Evolutionary conservation across 2,888 invertebrate species (phyloP), one percentile per base, ranked within the genome.

Genomic region (Pseudococcus viburni): DNA sequence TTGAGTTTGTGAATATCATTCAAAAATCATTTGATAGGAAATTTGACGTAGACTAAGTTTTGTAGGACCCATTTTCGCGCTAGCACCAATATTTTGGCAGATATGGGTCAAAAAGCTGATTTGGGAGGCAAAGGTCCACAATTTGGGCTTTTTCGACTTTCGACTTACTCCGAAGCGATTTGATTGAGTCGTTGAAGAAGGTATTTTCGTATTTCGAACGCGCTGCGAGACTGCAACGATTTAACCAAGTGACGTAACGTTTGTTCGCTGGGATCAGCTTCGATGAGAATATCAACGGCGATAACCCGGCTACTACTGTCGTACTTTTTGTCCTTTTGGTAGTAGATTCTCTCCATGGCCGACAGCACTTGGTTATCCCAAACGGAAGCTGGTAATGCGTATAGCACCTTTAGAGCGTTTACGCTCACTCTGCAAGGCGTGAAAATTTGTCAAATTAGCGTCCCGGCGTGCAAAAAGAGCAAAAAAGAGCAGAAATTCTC

Each of bases 241-340:
- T 92, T 90, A 0, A 95, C 90, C 11, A 95, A 90, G 12, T 93
- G 91, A 48, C 91, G 91, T 51, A 96, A 90, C 42, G 94, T 93
- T 12, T 93, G 92, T 22, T 93, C 92, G 11, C 92, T 92, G 0
- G 94, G 94, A 46, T 93, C 91, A 86, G 93, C 92, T 88, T 94
- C 93, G 5, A 96, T 92, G 17, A 96, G 91, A 11, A 96, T 92
- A 90, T 96, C 95, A n/a, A 94, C 91, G 0, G 96, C 95, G 86
- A 95, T 90, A 0, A 94, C 94, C 90, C 96, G 92, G 0, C 94
- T 93, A 89, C 95, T 95, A 48, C 95, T 94, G 91, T 95, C 95
- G 91, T 94, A 94, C 83, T 92, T 93, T 39, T 92, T 93, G 22
- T 92, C 92, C 1, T 93, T 90, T 91, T 95, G 94, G 90, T 93